A percentile compares a stretch with the other conserved stretches of the same genome.
Evolutionary conservation across 2,797 vertebrate species (phyloP).

Genomic region (Tolypeutes matacus): DNA sequence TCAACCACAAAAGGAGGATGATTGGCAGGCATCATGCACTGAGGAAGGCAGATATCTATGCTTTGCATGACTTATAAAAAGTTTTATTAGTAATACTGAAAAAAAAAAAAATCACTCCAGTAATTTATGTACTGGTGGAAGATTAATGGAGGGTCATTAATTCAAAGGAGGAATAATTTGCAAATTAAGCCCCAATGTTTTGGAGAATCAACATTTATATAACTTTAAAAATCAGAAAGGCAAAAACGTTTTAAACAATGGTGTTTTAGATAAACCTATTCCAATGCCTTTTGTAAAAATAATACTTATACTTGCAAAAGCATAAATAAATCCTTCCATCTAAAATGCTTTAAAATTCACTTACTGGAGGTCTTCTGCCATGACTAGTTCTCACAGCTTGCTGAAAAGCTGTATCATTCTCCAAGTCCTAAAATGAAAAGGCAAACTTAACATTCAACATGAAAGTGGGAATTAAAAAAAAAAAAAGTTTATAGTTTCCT

Average conservation of each 20-base stretch:
- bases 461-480: background rate
- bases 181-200: background rate
- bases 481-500: background rate
- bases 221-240: slow-evolving; percentile 52
- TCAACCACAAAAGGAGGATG: background rate
- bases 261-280: slow-evolving; percentile 27
- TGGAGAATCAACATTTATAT: background rate
- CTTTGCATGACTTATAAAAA: background rate
- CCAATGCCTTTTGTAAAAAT: background rate
- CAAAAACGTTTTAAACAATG: slow-evolving; percentile 51
- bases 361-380: slow-evolving; percentile 96
- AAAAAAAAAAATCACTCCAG: background rate
- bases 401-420: slow-evolving; percentile 96
- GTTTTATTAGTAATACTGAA: background rate
- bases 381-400: slow-evolving; percentile 96
- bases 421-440: slow-evolving; percentile 92
- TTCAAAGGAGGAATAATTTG: background rate
- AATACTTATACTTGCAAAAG: background rate
- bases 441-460: slow-evolving; percentile 64
- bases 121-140: background rate
- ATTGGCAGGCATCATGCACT: background rate
- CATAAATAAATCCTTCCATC: background rate
- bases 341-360: slow-evolving; percentile 78
- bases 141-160: background rate
- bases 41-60: background rate